A percentile compares a stretch with the other conserved stretches of the same genome.
phyloP scores from a whole-genome alignment of 2,113 vertebrate genomes.

The Camarhynchus parvulus region DNA sequence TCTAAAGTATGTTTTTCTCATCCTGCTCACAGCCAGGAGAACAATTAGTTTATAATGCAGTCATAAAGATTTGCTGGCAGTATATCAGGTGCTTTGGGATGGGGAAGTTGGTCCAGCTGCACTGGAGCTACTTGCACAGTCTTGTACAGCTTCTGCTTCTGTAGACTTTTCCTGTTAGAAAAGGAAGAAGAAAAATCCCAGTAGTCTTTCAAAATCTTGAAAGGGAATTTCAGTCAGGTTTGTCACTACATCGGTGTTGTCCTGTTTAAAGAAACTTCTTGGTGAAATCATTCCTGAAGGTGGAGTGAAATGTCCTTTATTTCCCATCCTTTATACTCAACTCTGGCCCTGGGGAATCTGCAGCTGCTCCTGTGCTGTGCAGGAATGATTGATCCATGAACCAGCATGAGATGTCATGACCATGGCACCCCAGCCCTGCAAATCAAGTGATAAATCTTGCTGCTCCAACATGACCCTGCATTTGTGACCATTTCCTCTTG shows the following conservation, averaged over 20 bases:
- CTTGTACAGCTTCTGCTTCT: not conserved
- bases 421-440: not conserved
- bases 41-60: not conserved
- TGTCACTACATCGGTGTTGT: not conserved
- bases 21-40: not conserved
- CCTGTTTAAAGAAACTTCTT: not conserved
- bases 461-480: not conserved
- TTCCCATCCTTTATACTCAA: fast-evolving
- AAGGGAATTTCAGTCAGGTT: not conserved
- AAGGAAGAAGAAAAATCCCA: not conserved
- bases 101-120: not conserved
- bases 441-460: not conserved
- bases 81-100: not conserved
- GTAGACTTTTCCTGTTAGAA: not conserved
- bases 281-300: not conserved
- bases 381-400: not conserved
- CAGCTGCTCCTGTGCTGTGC: not conserved
- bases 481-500: not conserved
- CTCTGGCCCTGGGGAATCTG: not conserved
- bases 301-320: not conserved
- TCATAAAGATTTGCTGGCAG: not conserved
- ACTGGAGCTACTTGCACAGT: not conserved
- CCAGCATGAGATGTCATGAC: not conserved
- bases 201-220: not conserved
- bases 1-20: not conserved